phyloP scores from a whole-genome alignment of 2,888 invertebrate genomes.

The Metacarcinus magister region DNA sequence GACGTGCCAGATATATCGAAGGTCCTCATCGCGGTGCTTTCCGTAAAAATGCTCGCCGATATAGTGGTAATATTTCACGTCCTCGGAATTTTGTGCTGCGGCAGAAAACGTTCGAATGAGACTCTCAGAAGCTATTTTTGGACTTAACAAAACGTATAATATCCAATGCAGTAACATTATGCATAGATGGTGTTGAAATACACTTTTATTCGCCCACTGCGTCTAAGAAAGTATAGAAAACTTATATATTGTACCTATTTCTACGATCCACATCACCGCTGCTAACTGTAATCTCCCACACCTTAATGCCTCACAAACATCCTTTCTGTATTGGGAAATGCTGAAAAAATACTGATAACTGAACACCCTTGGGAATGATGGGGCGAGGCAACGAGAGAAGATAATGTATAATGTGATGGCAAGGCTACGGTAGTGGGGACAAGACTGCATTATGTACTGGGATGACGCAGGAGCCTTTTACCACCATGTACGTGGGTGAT shows the following conservation, averaged over 20 bases:
- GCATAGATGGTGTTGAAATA: no score
- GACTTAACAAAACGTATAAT: neutral
- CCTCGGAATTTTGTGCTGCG: neutral
- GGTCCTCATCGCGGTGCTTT: conserved; percentile 12
- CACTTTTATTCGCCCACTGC: no score
- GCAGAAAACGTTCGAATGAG: neutral
- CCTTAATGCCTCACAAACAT: no score
- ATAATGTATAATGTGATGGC: neutral
- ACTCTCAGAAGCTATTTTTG: neutral
- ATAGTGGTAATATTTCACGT: neutral
- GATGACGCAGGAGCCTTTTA: neutral
- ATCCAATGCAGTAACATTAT: neutral
- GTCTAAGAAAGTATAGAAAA: no score
- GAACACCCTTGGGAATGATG: neutral
- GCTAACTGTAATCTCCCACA: no score
- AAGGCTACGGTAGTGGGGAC: neutral
- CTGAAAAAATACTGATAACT: neutral
- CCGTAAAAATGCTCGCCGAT: neutral
- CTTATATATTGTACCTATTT: no score
- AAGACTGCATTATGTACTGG: neutral
- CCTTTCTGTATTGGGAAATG: neutral
- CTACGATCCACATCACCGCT: no score
- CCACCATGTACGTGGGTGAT: neutral
- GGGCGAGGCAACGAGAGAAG: neutral
- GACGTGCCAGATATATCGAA: neutral